Percentiles rank a stretch among this genome's conserved stretches.
These are phyloP conservation scores for Thecocarcelia acutangulata DNA, from an alignment of 2,888 invertebrate species.

Conservation along the genomic window DNA sequence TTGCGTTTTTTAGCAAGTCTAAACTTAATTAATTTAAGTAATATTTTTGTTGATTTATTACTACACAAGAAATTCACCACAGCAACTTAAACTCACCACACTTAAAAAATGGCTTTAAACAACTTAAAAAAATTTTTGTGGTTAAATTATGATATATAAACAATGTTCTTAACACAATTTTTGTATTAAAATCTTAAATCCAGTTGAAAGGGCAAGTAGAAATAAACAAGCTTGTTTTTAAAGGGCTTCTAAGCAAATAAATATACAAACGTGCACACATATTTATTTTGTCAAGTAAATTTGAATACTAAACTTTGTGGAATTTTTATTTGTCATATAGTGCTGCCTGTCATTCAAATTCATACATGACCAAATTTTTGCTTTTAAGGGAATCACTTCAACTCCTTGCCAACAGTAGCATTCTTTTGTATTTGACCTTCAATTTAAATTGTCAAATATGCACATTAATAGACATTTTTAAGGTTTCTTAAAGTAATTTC, in stretches of 20 bases:
- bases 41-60: too few relatives aligned
- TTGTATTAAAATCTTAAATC: too few relatives aligned
- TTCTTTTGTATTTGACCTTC: slow-evolving; percentile 16
- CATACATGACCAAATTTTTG: neutral
- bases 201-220: too few relatives aligned
- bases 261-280: neutral
- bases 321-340: slow-evolving; percentile 12
- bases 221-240: neutral
- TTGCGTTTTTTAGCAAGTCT: too few relatives aligned
- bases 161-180: too few relatives aligned
- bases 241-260: slow-evolving; percentile 44
- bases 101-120: too few relatives aligned
- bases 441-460: slow-evolving; percentile 39
- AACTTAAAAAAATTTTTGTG: too few relatives aligned
- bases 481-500: slow-evolving; percentile 39
- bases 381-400: slow-evolving; percentile 55
- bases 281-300: neutral
- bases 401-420: slow-evolving; percentile 50
- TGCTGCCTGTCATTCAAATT: slow-evolving; percentile 26
- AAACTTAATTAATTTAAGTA: too few relatives aligned
- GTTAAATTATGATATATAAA: too few relatives aligned
- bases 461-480: slow-evolving; percentile 35
- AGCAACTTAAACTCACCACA: too few relatives aligned
- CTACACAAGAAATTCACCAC: too few relatives aligned
- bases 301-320: slow-evolving; percentile 7